Conservation (phyloP, 2,113 vertebrate genomes). For the Atherinomorus stipes region DNA sequence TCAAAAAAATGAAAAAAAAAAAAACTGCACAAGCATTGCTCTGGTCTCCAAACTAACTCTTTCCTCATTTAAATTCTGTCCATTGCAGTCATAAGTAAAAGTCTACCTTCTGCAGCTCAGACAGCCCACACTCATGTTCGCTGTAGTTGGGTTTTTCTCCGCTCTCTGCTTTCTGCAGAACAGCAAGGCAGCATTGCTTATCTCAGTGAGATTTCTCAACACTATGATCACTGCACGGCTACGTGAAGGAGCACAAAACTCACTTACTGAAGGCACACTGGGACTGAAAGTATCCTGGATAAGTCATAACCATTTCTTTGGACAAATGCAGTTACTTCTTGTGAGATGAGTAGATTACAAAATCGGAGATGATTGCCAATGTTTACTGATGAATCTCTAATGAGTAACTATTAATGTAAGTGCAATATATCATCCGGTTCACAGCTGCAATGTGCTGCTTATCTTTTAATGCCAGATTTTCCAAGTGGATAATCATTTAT, state of each 20-base stretch:
- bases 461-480: conserved; percentile 22
- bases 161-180: conserved; percentile 46
- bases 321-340: not conserved
- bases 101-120: conserved; percentile 31
- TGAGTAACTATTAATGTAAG: conserved; percentile 10
- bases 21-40: not conserved
- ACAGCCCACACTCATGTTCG: conserved; percentile 48
- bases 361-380: not conserved
- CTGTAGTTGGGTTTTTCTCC: conserved; percentile 52
- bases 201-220: conserved; percentile 70
- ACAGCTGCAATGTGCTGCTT: not conserved
- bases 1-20: not conserved
- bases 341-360: not conserved
- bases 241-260: not conserved
- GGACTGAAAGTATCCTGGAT: not conserved
- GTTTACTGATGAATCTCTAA: not conserved
- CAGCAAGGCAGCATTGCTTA: conserved; percentile 55
- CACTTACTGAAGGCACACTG: not conserved
- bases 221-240: conserved; percentile 17
- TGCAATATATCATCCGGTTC: not conserved
- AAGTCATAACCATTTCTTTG: not conserved
- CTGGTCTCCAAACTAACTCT: not conserved
- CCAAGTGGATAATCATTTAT: conserved; percentile 2
- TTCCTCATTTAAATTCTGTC: conserved; percentile 16
- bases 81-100: conserved; percentile 7